Conservation (phyloP, 1,140 invertebrate species). For the Fopius arisanus region DNA sequence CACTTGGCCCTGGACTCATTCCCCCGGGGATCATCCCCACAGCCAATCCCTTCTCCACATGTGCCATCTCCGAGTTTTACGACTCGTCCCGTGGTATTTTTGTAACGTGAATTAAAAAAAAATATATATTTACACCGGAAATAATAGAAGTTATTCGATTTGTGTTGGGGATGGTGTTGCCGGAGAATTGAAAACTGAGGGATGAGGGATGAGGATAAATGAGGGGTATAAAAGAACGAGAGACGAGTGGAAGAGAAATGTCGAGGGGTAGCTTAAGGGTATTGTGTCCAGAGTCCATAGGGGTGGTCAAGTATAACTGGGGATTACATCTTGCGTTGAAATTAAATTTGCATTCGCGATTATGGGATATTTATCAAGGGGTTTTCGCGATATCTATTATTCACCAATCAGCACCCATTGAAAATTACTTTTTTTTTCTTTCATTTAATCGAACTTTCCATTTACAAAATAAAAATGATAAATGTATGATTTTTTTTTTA, state of each 20-base stretch:
- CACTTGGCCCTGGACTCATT: conserved; percentile 49
- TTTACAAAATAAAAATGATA: no score
- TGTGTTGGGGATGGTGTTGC: conserved; percentile 24
- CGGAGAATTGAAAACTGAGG: background rate
- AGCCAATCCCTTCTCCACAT: background rate
- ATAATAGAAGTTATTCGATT: conserved; percentile 39
- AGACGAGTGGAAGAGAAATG: background rate
- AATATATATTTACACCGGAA: conserved; percentile 31
- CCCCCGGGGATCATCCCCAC: conserved; percentile 35
- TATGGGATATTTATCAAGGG: background rate
- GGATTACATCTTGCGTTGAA: background rate
- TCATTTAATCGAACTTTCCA: no score
- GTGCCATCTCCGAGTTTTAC: conserved; percentile 5
- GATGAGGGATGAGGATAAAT: background rate
- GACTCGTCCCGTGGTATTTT: conserved; percentile 22
- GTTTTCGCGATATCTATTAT: background rate
- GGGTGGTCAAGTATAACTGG: conserved; percentile 5
- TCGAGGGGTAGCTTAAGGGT: background rate
- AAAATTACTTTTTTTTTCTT: no score
- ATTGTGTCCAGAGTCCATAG: background rate
- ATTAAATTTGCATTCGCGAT: background rate
- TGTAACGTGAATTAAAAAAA: conserved; percentile 24
- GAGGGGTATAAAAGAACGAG: background rate
- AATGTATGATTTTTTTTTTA: no score
- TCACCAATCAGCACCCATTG: background rate